Base-by-base conservation (phyloP, 1,140 invertebrate genomes). In the Wasmannia auropunctata region DNA sequence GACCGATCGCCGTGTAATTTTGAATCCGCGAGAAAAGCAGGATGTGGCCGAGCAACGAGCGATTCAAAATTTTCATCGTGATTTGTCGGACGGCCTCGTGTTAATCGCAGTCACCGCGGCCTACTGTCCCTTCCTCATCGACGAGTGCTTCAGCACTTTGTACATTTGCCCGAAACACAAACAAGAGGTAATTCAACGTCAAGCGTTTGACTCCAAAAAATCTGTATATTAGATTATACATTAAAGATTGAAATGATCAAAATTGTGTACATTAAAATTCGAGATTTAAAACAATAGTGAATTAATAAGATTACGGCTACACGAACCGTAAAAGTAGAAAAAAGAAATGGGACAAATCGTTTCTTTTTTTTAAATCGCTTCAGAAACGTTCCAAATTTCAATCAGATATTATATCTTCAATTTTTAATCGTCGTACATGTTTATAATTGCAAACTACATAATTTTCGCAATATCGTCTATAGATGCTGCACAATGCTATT, bases 401-500 rank as follows among this genome's bases (percentile, higher is more conserved):
- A n/a, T n/a, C n/a, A n/a, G n/a, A n/a, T n/a, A n/a, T n/a, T n/a
- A n/a, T 11, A 70, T 49, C 0, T 69, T 19, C 8, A 75, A 58
- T 11, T 5, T 75, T 75, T 40, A 37, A 75, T 37, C 4, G 2
- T 8, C 2, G 8, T 22, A 34, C 5, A 56, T 74, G 16, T 40
- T 10, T 40, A 40, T 58, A 25, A 31, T n/a, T 54, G 3, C 3
- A 5, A 54, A 37, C 25, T 81, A 49, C 31, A 14, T 76, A 37
- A 62, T 60, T 51, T 67, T 37, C 14, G 46, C 16, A 34, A 63
- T 63, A 11, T 25, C 22, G n/a, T 19, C 22, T 58, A 0, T n/a
- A 92, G 92, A 67, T 80, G n/a, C 77, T 95, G 8, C 95, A 96
- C 63, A 96, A 96, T 70, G 93, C 92, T 2, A 91, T 92, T 60